Conservation (phyloP, 2,113 vertebrate species). For the Nicator chloris region DNA sequence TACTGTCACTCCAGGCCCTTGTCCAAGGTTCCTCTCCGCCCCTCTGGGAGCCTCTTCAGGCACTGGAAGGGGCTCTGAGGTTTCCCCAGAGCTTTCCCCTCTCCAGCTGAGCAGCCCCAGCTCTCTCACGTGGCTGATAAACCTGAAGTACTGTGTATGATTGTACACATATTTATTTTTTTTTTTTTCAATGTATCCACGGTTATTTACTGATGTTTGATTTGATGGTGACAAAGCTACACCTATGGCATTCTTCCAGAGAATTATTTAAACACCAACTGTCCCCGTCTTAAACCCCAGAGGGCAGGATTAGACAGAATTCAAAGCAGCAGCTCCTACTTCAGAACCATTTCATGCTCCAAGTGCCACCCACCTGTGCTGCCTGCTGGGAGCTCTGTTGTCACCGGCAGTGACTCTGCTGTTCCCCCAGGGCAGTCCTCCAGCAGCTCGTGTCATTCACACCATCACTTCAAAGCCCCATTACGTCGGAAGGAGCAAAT, state of each 20-base stretch:
- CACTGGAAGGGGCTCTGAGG: neutral
- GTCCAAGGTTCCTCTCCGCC: neutral
- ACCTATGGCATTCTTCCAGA: neutral
- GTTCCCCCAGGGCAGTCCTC: neutral
- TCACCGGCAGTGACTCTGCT: neutral
- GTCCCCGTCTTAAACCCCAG: rapidly evolving
- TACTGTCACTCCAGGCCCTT: rapidly evolving
- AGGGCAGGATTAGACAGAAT: neutral
- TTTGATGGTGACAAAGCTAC: neutral
- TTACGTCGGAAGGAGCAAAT: neutral
- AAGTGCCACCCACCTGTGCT: neutral
- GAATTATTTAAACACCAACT: neutral
- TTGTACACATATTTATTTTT: rapidly evolving
- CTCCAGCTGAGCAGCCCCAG: neutral
- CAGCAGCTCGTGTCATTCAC: neutral
- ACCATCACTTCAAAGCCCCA: neutral
- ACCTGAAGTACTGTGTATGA: neutral
- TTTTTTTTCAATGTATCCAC: rapidly evolving
- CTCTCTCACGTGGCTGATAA: neutral
- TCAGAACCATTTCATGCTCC: neutral
- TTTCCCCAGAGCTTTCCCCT: neutral
- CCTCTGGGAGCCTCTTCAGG: neutral
- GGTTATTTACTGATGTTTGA: neutral
- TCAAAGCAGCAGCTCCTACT: neutral
- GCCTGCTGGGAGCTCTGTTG: neutral